These are phyloP conservation scores for Cyclophora punctaria DNA, from an alignment of 2,888 invertebrate species.

Conservation along the genomic window DNA sequence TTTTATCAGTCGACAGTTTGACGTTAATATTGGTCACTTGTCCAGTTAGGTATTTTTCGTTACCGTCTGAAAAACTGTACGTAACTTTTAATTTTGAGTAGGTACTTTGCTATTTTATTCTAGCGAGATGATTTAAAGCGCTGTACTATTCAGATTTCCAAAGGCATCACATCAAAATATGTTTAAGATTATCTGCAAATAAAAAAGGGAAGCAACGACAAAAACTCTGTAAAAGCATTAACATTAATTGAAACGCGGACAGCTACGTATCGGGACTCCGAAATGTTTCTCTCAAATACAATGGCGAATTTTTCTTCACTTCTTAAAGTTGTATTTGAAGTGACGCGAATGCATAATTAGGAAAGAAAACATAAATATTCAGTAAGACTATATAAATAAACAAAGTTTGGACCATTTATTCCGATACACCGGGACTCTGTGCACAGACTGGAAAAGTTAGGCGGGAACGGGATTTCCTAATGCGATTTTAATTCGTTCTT, in stretches of 20 bases:
- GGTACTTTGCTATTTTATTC: no score
- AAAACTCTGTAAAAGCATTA: background rate
- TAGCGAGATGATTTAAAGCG: no score
- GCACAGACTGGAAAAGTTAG: constrained; percentile 69
- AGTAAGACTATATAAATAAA: constrained; percentile 70
- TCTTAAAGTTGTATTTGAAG: constrained; percentile 43
- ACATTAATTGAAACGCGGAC: background rate
- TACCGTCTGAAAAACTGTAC: no score
- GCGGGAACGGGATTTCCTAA: constrained; percentile 71
- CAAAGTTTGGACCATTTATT: constrained; percentile 72
- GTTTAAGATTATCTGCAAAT: background rate
- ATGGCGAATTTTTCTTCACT: constrained; percentile 30
- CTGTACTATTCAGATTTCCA: no score
- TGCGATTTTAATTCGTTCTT: constrained; percentile 73
- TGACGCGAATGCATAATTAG: constrained; percentile 61
- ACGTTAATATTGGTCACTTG: no score
- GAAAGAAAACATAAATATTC: constrained; percentile 67
- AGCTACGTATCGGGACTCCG: background rate
- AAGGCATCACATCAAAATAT: no score
- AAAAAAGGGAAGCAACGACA: background rate
- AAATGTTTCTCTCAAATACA: constrained; percentile 27
- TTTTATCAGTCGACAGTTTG: no score
- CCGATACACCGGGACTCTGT: constrained; percentile 67
- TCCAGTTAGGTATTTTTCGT: no score
- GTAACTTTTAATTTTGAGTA: no score